Evolutionary conservation across 2,797 vertebrate species (phyloP).

Genomic region (Nannoperca obscura): DNA sequence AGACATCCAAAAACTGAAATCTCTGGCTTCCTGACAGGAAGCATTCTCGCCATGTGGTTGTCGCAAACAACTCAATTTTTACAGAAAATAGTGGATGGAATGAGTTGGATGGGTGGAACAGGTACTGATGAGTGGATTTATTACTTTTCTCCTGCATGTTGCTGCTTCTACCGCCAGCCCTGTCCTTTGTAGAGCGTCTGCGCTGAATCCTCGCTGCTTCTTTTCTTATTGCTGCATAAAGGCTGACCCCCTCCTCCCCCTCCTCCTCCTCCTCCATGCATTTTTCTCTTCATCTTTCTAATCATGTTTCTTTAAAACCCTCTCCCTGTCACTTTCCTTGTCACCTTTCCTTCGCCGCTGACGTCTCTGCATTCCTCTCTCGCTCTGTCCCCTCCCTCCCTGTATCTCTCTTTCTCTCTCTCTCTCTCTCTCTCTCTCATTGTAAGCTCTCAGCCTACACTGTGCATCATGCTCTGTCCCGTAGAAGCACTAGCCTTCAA

Average conservation of each 20-base stretch:
- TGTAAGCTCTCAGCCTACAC: conserved; percentile 3
- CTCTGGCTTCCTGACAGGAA: conserved; percentile 77
- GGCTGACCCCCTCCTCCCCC: not conserved
- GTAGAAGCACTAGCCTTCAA: conserved; percentile 68
- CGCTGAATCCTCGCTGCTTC: conserved; percentile 3
- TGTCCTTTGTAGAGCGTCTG: conserved; percentile 29
- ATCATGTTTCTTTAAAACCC: not conserved
- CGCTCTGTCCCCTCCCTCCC: not conserved
- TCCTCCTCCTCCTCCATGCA: not conserved
- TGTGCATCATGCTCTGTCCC: conserved; percentile 57
- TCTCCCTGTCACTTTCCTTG: conserved; percentile 8
- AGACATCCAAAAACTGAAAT: conserved; percentile 79
- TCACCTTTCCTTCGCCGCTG: not conserved
- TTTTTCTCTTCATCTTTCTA: conserved; percentile 10
- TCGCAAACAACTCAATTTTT: conserved; percentile 71
- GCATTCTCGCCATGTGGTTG: conserved; percentile 73
- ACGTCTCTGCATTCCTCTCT: not conserved
- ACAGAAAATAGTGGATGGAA: conserved; percentile 60
- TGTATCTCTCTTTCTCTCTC: too few species aligned
- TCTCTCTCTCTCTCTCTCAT: not conserved
- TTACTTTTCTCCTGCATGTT: conserved; percentile 62
- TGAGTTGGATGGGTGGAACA: conserved; percentile 33
- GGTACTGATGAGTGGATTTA: conserved; percentile 53
- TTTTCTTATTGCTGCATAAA: conserved; percentile 62
- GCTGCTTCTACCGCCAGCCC: conserved; percentile 71